A percentile compares a stretch with the other conserved stretches of the same genome.
Conservation (phyloP, 23 tunicate species). For the Clavelina lepadiformis region DNA sequence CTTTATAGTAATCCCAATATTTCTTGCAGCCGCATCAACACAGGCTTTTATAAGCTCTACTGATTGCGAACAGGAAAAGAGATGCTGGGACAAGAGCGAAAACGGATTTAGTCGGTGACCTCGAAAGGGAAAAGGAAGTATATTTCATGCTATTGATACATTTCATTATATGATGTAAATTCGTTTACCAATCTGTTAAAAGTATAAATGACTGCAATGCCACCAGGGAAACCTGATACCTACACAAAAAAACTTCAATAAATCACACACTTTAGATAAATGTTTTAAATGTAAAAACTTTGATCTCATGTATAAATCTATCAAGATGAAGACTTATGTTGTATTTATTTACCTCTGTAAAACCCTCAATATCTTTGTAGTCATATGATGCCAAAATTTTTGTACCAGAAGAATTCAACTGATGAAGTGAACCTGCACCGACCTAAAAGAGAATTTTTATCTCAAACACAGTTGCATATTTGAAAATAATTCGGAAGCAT, state of each 20-base stretch:
- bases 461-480: not conserved
- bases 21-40: slow-evolving; percentile 53
- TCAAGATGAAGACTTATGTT: too few species aligned
- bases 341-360: slow-evolving; percentile 85
- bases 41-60: slow-evolving; percentile 69
- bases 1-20: slow-evolving; percentile 59
- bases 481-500: not conserved
- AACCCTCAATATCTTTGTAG: slow-evolving; percentile 83
- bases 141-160: not conserved
- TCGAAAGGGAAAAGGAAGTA: not conserved
- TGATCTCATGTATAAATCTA: too few species aligned
- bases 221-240: slow-evolving; percentile 84
- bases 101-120: too few species aligned
- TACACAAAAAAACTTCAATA: slow-evolving; percentile 10
- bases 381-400: slow-evolving; percentile 63
- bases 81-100: slow-evolving; percentile 40
- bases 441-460: slow-evolving; percentile 29
- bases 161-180: too few species aligned
- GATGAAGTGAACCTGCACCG: slow-evolving; percentile 61
- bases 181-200: slow-evolving; percentile 81
- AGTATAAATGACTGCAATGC: slow-evolving; percentile 62
- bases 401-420: slow-evolving; percentile 30
- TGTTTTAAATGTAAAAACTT: too few species aligned
- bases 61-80: slow-evolving; percentile 59
- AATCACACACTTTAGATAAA: too few species aligned